phyloP scores from a whole-genome alignment of 2,888 invertebrate species.

The Acleris emargana region DNA sequence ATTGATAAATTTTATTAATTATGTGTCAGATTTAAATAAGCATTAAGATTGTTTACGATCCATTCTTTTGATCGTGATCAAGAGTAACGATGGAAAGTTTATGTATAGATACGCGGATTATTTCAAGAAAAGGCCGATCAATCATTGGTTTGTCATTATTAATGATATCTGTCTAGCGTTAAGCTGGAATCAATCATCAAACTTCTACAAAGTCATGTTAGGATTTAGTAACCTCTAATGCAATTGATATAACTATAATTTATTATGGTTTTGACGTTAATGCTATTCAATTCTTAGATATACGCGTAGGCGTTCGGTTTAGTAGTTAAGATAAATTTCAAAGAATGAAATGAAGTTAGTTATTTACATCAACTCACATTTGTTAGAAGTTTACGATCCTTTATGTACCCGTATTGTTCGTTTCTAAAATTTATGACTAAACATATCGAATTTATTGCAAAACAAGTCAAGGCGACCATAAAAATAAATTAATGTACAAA shows the following conservation, averaged over 20 bases:
- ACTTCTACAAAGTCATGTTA: conserved; percentile 50
- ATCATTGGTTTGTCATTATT: conserved; percentile 71
- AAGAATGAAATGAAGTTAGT: conserved; percentile 11
- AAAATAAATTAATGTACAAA: conserved; percentile 30
- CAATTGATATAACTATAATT: conserved; percentile 31
- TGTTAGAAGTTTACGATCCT: conserved; percentile 22
- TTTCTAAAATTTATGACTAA: conserved; percentile 22
- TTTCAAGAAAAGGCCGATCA: conserved; percentile 59
- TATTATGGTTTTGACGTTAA: conserved; percentile 29
- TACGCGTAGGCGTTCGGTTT: conserved; percentile 25
- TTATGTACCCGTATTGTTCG: conserved; percentile 18
- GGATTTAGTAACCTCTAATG: conserved; percentile 33
- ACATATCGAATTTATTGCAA: conserved; percentile 27
- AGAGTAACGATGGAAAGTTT: conserved; percentile 43
- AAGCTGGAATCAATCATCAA: conserved; percentile 67
- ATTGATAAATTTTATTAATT: conserved; percentile 42
- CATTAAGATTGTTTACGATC: conserved; percentile 45
- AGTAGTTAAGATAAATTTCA: conserved; percentile 7
- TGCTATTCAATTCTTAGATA: conserved; percentile 21
- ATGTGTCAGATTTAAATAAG: conserved; percentile 40
- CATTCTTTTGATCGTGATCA: conserved; percentile 54
- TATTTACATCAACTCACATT: conserved; percentile 25
- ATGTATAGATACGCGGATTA: conserved; percentile 51
- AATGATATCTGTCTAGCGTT: conserved; percentile 66
- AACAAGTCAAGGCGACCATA: conserved; percentile 29